Evolutionary conservation across 2,113 vertebrate genomes (phyloP).

Genomic region (Melanostigma gelatinosum): DNA sequence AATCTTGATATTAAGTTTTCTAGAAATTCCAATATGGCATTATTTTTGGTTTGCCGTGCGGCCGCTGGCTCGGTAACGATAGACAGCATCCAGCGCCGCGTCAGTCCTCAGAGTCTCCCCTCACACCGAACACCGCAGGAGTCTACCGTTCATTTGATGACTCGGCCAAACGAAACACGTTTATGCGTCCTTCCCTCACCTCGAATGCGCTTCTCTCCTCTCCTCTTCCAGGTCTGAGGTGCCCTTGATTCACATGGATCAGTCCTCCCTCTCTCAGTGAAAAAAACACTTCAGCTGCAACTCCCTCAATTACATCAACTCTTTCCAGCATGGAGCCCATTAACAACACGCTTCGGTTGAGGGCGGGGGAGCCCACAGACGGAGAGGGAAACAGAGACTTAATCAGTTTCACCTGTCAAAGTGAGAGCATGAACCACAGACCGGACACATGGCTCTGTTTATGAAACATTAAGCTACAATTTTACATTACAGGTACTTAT

Average conservation of each 20-base stretch:
- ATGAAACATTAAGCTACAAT: constrained; percentile 69
- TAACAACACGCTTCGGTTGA: constrained; percentile 76
- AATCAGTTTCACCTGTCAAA: constrained; percentile 79
- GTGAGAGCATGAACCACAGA: constrained; percentile 59
- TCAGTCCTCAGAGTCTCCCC: constrained; percentile 18
- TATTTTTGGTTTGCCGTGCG: constrained; percentile 39
- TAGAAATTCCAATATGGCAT: neutral
- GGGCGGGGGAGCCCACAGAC: constrained; percentile 47
- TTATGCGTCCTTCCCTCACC: constrained; percentile 69
- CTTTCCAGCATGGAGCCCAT: constrained; percentile 74
- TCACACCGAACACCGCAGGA: constrained; percentile 39
- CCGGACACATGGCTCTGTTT: constrained; percentile 78
- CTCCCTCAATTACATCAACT: constrained; percentile 73
- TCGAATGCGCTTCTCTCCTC: constrained; percentile 64
- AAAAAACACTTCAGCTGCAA: constrained; percentile 70
- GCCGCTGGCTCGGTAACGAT: constrained; percentile 39
- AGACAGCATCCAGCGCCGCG: constrained; percentile 18
- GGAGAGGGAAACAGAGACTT: constrained; percentile 54
- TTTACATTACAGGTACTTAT: constrained; percentile 58
- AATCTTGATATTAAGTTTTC: too few relatives aligned
- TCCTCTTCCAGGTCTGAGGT: constrained; percentile 58
- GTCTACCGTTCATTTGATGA: constrained; percentile 59
- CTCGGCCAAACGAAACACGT: constrained; percentile 58
- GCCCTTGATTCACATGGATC: constrained; percentile 68
- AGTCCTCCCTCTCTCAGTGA: constrained; percentile 62